These are phyloP conservation scores for Drosophila fungiperda DNA, from an alignment of 2,888 invertebrate species.

Conservation along the genomic window DNA sequence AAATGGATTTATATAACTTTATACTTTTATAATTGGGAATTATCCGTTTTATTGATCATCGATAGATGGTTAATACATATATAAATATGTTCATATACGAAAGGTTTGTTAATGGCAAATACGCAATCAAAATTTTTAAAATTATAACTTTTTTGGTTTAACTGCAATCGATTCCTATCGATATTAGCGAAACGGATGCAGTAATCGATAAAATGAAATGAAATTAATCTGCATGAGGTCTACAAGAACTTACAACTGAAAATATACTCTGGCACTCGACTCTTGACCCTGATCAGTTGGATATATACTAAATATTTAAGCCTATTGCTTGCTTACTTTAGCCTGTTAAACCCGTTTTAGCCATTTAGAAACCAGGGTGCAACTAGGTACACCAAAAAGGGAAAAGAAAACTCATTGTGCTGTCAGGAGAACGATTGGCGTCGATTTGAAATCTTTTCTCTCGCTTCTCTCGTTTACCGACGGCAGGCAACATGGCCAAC, in stretches of 20 bases:
- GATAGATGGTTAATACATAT: not conserved
- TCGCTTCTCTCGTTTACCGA: constrained; percentile 54
- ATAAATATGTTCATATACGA: not conserved
- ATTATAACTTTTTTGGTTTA: rapidly evolving
- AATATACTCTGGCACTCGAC: not conserved
- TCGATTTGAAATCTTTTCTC: constrained; percentile 40
- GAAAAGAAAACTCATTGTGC: constrained; percentile 73
- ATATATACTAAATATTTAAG: not conserved
- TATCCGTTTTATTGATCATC: not conserved
- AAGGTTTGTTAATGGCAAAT: not conserved
- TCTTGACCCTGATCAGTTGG: not conserved
- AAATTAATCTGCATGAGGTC: not conserved
- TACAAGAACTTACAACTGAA: not conserved
- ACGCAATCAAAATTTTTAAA: not conserved
- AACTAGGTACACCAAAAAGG: not conserved
- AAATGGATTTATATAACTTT: not conserved
- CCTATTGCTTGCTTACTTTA: too few species aligned
- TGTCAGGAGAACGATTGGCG: constrained; percentile 54
- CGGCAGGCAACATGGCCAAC: constrained; percentile 45
- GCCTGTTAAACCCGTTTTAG: not conserved
- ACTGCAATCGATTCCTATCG: not conserved
- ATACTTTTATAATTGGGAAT: too few species aligned
- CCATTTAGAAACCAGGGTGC: not conserved
- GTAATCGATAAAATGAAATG: rapidly evolving
- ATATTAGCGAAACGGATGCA: not conserved